These are phyloP conservation scores for Delphinus delphis DNA, from an alignment of 2,113 vertebrate genomes.

Conservation along the genomic window DNA sequence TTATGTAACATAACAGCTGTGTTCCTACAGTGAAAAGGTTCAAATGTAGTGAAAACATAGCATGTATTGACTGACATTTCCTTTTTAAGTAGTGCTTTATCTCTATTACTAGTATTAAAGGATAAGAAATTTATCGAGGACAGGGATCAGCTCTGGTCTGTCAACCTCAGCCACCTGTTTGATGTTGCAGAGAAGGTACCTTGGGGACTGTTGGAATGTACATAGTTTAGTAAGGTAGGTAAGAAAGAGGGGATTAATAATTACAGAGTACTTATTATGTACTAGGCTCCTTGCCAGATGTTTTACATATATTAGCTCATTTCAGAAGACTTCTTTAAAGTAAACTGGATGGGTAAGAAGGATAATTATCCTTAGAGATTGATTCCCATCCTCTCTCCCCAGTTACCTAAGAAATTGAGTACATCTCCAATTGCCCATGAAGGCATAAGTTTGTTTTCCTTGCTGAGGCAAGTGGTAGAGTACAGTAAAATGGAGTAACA, in stretches of 20 bases:
- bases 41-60: conserved; percentile 4
- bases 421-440: neutral
- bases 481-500: neutral
- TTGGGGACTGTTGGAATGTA: neutral
- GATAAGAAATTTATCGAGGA: neutral
- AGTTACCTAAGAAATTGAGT: neutral
- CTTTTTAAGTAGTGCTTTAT: conserved; percentile 64
- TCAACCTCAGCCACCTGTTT: neutral
- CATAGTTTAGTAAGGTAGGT: neutral
- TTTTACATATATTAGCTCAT: neutral
- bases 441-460: neutral
- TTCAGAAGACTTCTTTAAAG: neutral
- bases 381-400: neutral
- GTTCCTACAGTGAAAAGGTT: conserved; percentile 54
- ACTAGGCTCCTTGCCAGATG: neutral
- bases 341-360: neutral
- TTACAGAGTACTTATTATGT: neutral
- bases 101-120: conserved; percentile 37
- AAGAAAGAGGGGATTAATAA: neutral
- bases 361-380: neutral
- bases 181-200: neutral
- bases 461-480: neutral
- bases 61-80: conserved; percentile 23
- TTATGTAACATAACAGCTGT: neutral
- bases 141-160: neutral